A percentile compares a stretch with the other conserved stretches of the same genome.
These are phyloP conservation scores for Pteruthius melanotis DNA, from an alignment of 2,113 vertebrate species.

Conservation along the genomic window DNA sequence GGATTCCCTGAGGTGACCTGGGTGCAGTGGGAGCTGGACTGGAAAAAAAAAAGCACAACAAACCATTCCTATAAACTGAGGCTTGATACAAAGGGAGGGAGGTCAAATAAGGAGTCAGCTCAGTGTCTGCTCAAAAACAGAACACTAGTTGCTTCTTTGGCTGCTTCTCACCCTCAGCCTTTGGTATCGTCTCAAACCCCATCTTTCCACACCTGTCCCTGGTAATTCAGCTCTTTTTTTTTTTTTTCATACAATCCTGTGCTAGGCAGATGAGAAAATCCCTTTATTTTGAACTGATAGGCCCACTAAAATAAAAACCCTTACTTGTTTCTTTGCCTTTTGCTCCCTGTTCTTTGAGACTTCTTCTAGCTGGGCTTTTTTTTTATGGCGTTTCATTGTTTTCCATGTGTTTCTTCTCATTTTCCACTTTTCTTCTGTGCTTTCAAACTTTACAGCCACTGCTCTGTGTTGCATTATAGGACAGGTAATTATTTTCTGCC, in stretches of 20 bases:
- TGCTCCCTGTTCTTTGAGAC: background rate
- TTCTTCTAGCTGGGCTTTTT: background rate
- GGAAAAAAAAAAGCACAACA: too few relatives aligned
- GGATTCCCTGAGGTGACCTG: background rate
- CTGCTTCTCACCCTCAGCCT: background rate
- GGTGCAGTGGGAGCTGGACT: background rate
- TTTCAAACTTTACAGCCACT: background rate
- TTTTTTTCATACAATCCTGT: background rate
- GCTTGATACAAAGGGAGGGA: background rate
- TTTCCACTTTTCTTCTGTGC: background rate
- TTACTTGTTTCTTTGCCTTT: background rate
- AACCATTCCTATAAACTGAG: rapidly evolving
- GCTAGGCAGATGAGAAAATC: background rate
- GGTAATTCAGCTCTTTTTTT: background rate
- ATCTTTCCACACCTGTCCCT: background rate
- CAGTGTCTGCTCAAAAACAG: background rate
- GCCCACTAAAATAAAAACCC: background rate
- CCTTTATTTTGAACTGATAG: background rate
- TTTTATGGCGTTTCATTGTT: background rate
- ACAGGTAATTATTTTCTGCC: background rate
- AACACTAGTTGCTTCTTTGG: background rate
- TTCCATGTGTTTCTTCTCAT: background rate
- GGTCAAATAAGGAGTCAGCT: background rate
- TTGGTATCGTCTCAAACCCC: background rate
- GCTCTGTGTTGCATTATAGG: background rate